These are phyloP conservation scores for Hirundo rustica DNA, from an alignment of 2,797 vertebrate species.

Conservation along the genomic window DNA sequence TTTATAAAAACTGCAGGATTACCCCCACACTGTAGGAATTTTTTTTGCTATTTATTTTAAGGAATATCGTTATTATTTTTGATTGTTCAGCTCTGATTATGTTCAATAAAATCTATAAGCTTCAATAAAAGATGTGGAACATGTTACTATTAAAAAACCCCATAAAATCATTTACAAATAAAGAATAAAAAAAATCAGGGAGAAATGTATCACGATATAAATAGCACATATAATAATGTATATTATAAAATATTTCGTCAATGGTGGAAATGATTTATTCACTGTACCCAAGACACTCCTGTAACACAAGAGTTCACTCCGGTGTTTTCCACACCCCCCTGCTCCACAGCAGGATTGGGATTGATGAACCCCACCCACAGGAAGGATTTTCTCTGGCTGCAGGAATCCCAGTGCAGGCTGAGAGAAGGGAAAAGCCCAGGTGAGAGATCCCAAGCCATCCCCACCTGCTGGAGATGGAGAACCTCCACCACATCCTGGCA, in stretches of 20 bases:
- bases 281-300: background rate
- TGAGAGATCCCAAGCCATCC: background rate
- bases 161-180: background rate
- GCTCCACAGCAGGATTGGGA: no score
- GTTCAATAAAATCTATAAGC: background rate
- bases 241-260: background rate
- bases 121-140: fast-evolving
- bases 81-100: no score
- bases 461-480: background rate
- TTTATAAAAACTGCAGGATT: no score
- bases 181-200: background rate
- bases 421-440: background rate
- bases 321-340: background rate
- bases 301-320: background rate
- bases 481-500: background rate
- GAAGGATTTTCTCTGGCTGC: background rate
- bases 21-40: background rate
- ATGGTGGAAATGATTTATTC: background rate
- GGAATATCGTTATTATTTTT: background rate
- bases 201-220: background rate
- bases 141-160: fast-evolving
- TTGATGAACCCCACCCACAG: background rate
- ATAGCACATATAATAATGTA: background rate
- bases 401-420: background rate
- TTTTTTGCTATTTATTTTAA: no score